Evolutionary conservation across 92 coral and sea anemone species (phyloP).

Genomic region (Zoanthus solanderi): DNA sequence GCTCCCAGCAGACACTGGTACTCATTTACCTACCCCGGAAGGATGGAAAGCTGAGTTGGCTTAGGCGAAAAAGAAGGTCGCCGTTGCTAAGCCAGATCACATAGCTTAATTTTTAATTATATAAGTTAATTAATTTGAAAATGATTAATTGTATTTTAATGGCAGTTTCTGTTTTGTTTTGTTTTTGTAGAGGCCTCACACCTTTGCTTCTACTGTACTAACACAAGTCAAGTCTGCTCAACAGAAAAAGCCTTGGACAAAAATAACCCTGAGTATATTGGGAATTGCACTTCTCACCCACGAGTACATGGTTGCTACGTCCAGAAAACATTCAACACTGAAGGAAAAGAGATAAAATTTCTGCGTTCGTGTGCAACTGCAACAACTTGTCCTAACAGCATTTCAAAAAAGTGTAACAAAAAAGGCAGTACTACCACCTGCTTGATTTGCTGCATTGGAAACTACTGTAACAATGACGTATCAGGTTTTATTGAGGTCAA

Average conservation of each 20-base stretch:
- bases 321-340: not conserved
- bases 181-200: not conserved
- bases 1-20: too few species aligned
- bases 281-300: not conserved
- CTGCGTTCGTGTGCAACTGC: not conserved
- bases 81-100: too few species aligned
- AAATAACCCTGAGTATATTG: not conserved
- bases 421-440: not conserved
- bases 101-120: too few species aligned
- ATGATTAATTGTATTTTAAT: too few species aligned
- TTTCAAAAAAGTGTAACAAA: not conserved
- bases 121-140: too few species aligned
- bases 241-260: not conserved
- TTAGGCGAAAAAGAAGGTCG: too few species aligned
- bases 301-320: not conserved
- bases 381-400: not conserved
- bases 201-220: not conserved
- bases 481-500: too few species aligned
- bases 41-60: too few species aligned
- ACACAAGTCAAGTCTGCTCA: not conserved
- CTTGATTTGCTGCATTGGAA: not conserved
- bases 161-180: not conserved
- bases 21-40: too few species aligned
- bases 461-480: not conserved
- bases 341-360: not conserved